Base-by-base conservation (phyloP, 2,797 vertebrate species). In the Kryptolebias ocellatus region DNA sequence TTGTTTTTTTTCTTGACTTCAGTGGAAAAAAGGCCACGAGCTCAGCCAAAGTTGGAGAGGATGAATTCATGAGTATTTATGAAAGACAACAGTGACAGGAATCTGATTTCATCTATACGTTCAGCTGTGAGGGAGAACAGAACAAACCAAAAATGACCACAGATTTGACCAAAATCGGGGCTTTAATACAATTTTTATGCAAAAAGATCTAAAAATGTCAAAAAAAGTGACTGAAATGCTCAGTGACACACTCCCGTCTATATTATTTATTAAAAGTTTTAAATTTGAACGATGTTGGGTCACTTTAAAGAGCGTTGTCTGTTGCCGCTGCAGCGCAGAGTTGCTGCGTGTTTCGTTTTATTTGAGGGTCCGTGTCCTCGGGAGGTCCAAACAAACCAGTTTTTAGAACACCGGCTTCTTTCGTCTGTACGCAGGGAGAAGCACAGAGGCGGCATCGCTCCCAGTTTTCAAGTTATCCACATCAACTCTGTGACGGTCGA, bases 401-500 rank as follows among this genome's bases (percentile, higher is more conserved):
- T 18, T 7, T 24, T 51, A 9, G 59, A 42, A 53, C 16, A 17
- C 34, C 52, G 10, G 71, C 45, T 47, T 57, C 12, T 53, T 49
- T 2, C 64, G 34, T 81, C 7, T 83, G 47, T 66, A 5, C 53
- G 0, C 74, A 99, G 98, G 98, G 98, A 99, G 90, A 95, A 97
- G 74, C 98, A 99, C 91, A 84, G 96, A 82, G 98, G 98, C 29
- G 98, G 97, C 67, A 95, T 99, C 0, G 98, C 98, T 9, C 96
- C 96, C 3, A 97, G 96, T 50, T 99, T 99, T 64, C 97, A 98
- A 91, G 97, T 99, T 58, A 95, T 98, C 49, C 98, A 99, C 61
- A 96, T 99, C 78, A 99, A 99, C 53, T 95, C 95, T 0, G 98
- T 99, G 69, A 99, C 98, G 0, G 98, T 99, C 76, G 98, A 99